phyloP scores from a whole-genome alignment of 2,113 vertebrate species.

The Pseudopipra pipra region DNA sequence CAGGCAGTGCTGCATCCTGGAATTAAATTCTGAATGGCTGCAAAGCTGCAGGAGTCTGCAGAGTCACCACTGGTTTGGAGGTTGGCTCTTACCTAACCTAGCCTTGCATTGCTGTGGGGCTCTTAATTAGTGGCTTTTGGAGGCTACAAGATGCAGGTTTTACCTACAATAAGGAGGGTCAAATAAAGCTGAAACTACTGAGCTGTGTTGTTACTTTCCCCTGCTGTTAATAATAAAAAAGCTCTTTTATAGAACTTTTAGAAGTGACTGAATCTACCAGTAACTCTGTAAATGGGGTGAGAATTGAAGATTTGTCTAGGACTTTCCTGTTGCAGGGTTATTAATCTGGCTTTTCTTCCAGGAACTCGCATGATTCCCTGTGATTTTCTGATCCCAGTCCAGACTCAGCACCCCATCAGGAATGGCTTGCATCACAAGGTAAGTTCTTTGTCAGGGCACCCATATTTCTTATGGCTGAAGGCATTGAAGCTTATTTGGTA shows the following conservation, averaged over 20 bases:
- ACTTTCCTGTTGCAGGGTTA: background rate
- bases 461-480: background rate
- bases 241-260: background rate
- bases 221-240: background rate
- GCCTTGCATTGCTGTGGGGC: background rate
- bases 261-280: background rate
- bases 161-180: background rate
- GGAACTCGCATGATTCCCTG: slow-evolving; percentile 95
- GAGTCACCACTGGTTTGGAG: background rate
- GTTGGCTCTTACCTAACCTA: background rate
- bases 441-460: background rate
- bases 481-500: background rate
- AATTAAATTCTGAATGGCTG: background rate
- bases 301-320: background rate
- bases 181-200: background rate
- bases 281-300: background rate
- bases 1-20: background rate
- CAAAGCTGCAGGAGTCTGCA: background rate
- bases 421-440: slow-evolving; percentile 94
- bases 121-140: background rate
- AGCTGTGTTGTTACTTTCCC: background rate
- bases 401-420: slow-evolving; percentile 91
- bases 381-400: slow-evolving; percentile 93
- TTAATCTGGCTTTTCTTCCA: slow-evolving; percentile 11
- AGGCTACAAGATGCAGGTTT: background rate